Base-by-base conservation (phyloP, 1,140 invertebrate species). In the Drosophila nigrodunni region DNA sequence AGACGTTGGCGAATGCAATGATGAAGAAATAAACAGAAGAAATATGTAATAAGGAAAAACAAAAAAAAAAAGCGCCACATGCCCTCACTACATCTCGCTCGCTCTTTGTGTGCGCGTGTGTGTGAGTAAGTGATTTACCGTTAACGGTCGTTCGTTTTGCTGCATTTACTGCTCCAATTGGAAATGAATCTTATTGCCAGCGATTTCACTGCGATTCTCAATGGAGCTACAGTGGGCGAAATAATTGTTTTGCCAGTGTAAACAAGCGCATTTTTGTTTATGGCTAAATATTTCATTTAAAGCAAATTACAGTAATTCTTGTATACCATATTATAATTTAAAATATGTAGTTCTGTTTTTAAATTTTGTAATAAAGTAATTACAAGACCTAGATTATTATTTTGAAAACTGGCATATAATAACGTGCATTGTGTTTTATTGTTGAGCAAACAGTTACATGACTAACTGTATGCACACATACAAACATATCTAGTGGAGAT, bases 181-280 rank as follows among this genome's bases (percentile, higher is more conserved):
- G 74, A 87, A 83, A 72, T 77, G 78, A 80, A 87, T 87, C 85
- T 88, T 71, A 80, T 82, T 87, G 83, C 80, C 69, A 47, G 58
- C 83, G 83, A 87, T 87, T 87, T 87, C 85, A 80, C 80, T 87
- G 77, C 73, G 77, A 82, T 87, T 77, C 78, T 74, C 79, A 87
- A 70, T 79, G 34, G 21, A 50, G 10, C 10, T 9, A 50, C 18
- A 41, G 25, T 30, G 25, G 25, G 25, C 6, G 6, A 30, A 30
- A 2, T 30, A 30, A 30, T 30, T 30, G 25, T 30, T 2, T 30
- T 30, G 25, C 6, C 25, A 30, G 25, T 30, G 25, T 30, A 30
- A 21, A 21, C 18, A 21, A 21, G 18, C 18, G 2, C 2, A 21
- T 21, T 21, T 21, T 21, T 21, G 18, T 21, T 21, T 21, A 21